These are phyloP conservation scores for Chiroxiphia lanceolata DNA, from an alignment of 2,797 vertebrate species.

Conservation along the genomic window DNA sequence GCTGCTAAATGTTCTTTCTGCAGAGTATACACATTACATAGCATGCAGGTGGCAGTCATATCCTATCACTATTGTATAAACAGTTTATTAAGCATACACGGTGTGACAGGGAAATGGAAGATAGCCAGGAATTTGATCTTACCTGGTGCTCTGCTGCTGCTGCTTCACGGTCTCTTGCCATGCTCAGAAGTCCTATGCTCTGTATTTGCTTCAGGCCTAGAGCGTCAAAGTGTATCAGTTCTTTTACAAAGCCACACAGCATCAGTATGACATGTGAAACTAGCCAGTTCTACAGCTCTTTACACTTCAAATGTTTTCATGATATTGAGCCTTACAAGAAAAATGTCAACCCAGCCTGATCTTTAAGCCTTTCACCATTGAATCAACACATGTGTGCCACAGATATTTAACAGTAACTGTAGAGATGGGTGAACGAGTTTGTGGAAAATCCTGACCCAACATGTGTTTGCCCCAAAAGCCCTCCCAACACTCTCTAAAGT, in stretches of 20 bases:
- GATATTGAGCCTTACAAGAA: conserved; percentile 79
- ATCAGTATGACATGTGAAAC: conserved; percentile 84
- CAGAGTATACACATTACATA: conserved; percentile 5
- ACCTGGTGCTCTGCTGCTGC: conserved; percentile 85
- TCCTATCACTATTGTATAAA: conserved; percentile 71
- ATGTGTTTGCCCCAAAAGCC: background rate
- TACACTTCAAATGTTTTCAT: conserved; percentile 81
- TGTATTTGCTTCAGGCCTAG: conserved; percentile 77
- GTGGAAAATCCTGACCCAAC: conserved; percentile 22
- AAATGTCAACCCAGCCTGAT: conserved; percentile 62
- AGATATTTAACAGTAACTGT: conserved; percentile 36
- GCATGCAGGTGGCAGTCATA: conserved; percentile 74
- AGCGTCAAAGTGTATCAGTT: conserved; percentile 83
- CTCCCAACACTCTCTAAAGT: background rate
- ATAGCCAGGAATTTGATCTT: conserved; percentile 75
- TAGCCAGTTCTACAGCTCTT: conserved; percentile 79
- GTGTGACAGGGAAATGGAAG: conserved; percentile 77
- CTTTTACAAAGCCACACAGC: conserved; percentile 77
- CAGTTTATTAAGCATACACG: conserved; percentile 56
- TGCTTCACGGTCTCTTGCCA: conserved; percentile 84
- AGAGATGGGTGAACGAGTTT: conserved; percentile 1
- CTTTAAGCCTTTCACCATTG: conserved; percentile 43
- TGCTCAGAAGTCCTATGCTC: conserved; percentile 67
- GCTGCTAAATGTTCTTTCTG: conserved; percentile 54
- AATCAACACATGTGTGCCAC: conserved; percentile 25